These are phyloP conservation scores for Triplophysa yarkandensis DNA, from an alignment of 2,797 vertebrate genomes.

Conservation along the genomic window DNA sequence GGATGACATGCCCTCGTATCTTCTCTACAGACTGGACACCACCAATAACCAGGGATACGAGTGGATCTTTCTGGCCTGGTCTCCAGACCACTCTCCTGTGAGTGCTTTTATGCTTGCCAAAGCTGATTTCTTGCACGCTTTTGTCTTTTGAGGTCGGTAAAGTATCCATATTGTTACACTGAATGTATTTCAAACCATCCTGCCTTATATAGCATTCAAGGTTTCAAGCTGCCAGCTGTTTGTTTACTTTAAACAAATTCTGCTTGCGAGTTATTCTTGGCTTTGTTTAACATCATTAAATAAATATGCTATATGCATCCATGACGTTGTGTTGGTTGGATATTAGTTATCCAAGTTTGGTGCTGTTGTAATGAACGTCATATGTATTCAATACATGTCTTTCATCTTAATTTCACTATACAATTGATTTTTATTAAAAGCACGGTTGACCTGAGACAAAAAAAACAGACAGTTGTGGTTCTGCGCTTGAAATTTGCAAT, in stretches of 20 bases:
- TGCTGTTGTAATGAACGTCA: too few relatives aligned
- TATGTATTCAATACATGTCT: too few relatives aligned
- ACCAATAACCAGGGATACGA: slow-evolving; percentile 88
- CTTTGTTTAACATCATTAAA: background rate
- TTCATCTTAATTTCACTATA: background rate
- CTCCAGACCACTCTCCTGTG: slow-evolving; percentile 86
- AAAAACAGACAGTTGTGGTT: slow-evolving; percentile 40
- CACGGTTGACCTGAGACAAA: slow-evolving; percentile 5
- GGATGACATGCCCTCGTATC: slow-evolving; percentile 83
- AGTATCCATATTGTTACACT: slow-evolving; percentile 4
- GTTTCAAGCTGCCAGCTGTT: slow-evolving; percentile 23
- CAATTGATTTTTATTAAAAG: background rate
- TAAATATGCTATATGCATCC: background rate
- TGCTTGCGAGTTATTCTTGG: slow-evolving; percentile 10
- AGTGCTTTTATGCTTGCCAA: slow-evolving; percentile 57
- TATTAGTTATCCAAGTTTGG: too few relatives aligned
- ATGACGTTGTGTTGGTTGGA: too few relatives aligned
- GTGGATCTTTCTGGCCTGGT: slow-evolving; percentile 90
- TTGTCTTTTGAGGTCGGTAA: background rate
- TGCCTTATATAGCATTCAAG: slow-evolving; percentile 2
- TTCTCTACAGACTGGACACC: slow-evolving; percentile 87
- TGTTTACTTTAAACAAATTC: too few relatives aligned
- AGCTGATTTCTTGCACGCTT: background rate
- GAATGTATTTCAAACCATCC: slow-evolving; percentile 12
- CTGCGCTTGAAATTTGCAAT: slow-evolving; percentile 54